Percentiles rank a stretch among this genome's conserved stretches.
phyloP scores from a whole-genome alignment of 2,113 vertebrate species.

The Hippopotamus amphibius region DNA sequence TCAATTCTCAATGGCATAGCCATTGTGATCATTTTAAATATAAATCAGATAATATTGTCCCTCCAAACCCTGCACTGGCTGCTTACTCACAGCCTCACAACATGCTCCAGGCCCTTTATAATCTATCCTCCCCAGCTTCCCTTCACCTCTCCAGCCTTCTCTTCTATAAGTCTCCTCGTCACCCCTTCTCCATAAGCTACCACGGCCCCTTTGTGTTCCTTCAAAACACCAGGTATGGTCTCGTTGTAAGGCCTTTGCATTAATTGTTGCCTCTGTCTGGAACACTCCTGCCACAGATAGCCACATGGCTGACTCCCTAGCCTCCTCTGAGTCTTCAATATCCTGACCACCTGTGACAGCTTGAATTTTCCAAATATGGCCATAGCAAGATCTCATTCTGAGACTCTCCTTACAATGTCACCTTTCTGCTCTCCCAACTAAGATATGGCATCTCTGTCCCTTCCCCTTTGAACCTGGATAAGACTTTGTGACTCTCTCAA shows the following conservation, averaged over 20 bases:
- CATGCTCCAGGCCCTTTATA: neutral
- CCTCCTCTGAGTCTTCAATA: neutral
- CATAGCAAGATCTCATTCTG: neutral
- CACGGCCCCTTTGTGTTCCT: neutral
- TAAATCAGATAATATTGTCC: neutral
- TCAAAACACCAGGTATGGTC: neutral
- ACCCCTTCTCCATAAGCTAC: neutral
- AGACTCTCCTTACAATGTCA: neutral
- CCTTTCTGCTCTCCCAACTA: neutral
- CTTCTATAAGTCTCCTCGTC: neutral
- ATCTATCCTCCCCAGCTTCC: neutral
- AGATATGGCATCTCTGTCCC: neutral
- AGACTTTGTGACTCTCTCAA: neutral
- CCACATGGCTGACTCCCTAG: neutral
- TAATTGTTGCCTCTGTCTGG: neutral
- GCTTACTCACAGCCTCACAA: neutral
- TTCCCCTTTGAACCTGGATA: neutral
- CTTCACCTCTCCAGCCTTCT: neutral
- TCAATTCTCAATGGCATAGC: neutral
- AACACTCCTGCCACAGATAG: neutral
- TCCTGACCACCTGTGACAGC: neutral
- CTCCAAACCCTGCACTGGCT: too few relatives aligned
- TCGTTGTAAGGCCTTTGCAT: neutral
- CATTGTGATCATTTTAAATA: neutral
- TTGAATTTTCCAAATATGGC: neutral